Base-by-base conservation (phyloP, 2,797 vertebrate species). In the Sparidentex hasta region DNA sequence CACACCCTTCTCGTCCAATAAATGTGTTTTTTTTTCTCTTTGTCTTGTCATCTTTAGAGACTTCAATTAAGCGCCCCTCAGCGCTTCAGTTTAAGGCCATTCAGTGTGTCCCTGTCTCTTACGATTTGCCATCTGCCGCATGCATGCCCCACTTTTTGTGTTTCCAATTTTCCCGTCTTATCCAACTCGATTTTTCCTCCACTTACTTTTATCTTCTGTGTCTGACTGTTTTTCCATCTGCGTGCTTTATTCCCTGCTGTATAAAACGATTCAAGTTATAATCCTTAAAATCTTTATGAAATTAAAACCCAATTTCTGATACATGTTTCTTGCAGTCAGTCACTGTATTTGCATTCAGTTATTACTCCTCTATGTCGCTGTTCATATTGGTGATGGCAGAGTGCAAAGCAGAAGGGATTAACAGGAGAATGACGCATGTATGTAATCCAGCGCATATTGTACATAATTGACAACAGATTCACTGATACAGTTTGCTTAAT, bases 71-170 rank as follows among this genome's bases (percentile, higher is more conserved):
- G 63, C 14, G 0, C 58, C 71, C 72, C 47, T 82, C n/a, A 62
- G 82, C 13, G 7, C 38, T 75, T 86, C 65, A 65, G 62, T 86
- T 88, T 73, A 76, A 59, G 63, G 27, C 23, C 50, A 51, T 71
- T 88, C 56, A 81, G 61, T 17, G 18, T 12, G 12, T 67, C 44
- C 17, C 50, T 43, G 58, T 84, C 68, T 52, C 50, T 68, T 65
- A 58, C 43, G 2, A 70, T 81, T 54, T 62, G 17, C 79, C 76
- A 75, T 85, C 84, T 87, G 86, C 68, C 66, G 63, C 65, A 29
- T 76, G 52, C 50, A 51, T 56, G 61, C 29, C 71, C 48, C 55
- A 54, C 69, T 85, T 83, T 74, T 41, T 41, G 5, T 61, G 41
- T 74, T 23, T 9, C 64, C 21, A 11, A 27, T 51, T 46, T 16